Conservation (phyloP, 2,113 vertebrate genomes). For the Oreocharis arfaki region DNA sequence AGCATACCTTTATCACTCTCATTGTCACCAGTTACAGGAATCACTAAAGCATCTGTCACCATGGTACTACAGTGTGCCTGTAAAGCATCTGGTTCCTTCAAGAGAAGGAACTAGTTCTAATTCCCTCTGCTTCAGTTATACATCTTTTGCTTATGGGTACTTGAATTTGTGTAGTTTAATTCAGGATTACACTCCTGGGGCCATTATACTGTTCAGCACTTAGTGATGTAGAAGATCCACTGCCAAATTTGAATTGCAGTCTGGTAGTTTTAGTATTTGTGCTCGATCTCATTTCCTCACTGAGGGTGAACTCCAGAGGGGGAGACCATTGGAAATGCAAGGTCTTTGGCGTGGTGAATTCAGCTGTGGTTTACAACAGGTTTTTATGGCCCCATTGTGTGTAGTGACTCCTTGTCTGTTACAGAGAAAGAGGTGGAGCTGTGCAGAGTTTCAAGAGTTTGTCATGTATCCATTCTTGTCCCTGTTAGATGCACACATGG, state of each 20-base stretch:
- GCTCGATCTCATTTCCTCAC: not conserved
- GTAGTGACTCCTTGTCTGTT: not conserved
- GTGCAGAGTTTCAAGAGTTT: not conserved
- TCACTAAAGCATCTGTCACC: constrained; percentile 30
- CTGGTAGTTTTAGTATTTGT: constrained; percentile 55
- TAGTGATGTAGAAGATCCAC: constrained; percentile 57
- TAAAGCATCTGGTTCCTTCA: constrained; percentile 59
- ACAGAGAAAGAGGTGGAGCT: not conserved
- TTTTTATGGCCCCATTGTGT: not conserved
- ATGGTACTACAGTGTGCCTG: not conserved
- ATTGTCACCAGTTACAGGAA: constrained; percentile 33
- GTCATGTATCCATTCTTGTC: not conserved
- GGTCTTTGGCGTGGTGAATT: not conserved
- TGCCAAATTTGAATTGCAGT: constrained; percentile 51
- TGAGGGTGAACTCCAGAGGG: not conserved
- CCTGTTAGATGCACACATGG: not conserved
- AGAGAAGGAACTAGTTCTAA: constrained; percentile 51
- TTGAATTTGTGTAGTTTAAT: constrained; percentile 65
- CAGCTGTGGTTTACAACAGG: not conserved
- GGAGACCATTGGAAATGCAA: not conserved
- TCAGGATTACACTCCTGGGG: constrained; percentile 62
- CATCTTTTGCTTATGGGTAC: constrained; percentile 67
- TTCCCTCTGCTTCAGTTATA: constrained; percentile 64
- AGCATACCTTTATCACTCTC: constrained; percentile 16
- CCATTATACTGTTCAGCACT: constrained; percentile 53